A percentile compares a stretch with the other conserved stretches of the same genome.
Conservation (phyloP, 2,888 invertebrate species). For the Gortyna flavago region DNA sequence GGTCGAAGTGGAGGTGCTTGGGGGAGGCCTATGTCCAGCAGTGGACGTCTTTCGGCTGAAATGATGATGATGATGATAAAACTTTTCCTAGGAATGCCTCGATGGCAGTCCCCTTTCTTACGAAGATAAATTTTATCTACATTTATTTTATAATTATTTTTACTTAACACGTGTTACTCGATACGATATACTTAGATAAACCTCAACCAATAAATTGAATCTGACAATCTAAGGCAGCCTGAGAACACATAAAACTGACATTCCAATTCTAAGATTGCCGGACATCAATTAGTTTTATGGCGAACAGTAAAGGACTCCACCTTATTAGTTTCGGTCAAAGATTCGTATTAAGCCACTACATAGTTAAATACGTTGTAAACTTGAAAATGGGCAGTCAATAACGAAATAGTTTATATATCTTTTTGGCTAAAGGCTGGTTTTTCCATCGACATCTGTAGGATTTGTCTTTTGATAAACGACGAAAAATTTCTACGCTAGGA, state of each 20-base stretch:
- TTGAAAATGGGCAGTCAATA: slow-evolving; percentile 50
- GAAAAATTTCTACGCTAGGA: neutral
- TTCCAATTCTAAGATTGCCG: slow-evolving; percentile 71
- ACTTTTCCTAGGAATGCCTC: neutral
- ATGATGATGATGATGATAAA: neutral
- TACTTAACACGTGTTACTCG: slow-evolving; percentile 15
- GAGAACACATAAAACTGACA: slow-evolving; percentile 72
- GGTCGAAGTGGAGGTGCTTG: neutral
- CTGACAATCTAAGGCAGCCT: slow-evolving; percentile 49
- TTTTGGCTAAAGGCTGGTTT: too few relatives aligned
- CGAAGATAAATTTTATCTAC: neutral
- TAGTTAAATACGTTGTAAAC: slow-evolving; percentile 68
- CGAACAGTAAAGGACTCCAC: slow-evolving; percentile 75
- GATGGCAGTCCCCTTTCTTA: too few relatives aligned
- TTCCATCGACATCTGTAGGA: neutral
- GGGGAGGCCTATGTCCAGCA: neutral
- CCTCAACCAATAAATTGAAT: slow-evolving; percentile 46
- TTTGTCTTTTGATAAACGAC: neutral
- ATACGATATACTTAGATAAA: slow-evolving; percentile 48
- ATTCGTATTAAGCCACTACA: slow-evolving; percentile 64
- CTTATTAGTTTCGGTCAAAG: slow-evolving; percentile 70
- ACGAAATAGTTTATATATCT: slow-evolving; percentile 39
- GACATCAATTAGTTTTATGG: slow-evolving; percentile 84
- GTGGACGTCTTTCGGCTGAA: neutral
- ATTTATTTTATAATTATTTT: slow-evolving; percentile 5